Base-by-base conservation (phyloP, 2,888 invertebrate species). In the Diarsia mendica region DNA sequence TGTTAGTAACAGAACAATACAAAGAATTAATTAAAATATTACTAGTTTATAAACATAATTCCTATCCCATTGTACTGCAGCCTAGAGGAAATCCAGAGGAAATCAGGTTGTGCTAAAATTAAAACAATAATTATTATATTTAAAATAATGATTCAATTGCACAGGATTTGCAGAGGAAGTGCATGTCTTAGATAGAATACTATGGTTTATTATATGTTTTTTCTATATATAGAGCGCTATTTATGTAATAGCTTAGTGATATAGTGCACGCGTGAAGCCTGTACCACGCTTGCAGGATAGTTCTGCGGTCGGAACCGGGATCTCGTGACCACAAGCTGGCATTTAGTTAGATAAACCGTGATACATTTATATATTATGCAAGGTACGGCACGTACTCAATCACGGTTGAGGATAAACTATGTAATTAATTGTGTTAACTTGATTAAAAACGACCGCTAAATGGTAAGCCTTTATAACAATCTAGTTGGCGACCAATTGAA, bases 11-110 rank as follows among this genome's bases (percentile, higher is more conserved):
- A 64, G 49, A 63, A 28, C 11, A 20, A n/a, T 79, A 58, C 84
- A 18, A 51, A 58, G 70, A 79, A 83, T 75, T 75, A 83, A 83
- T 79, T 79, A 79, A 71, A 80, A 60, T 53, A n/a, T 73, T 72
- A 49, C 61, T 33, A 55, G 11, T 20, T 13, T 53, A 72, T 39
- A 58, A n/a, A 71, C 49, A 46, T 53, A 20, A 72, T 33, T 48
- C n/a, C 5, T 58, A 58, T 3, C 39, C 4, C 1, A 8, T 58
- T 55, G 39, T 49, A 70, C 46, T 49, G 44, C 44, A 55, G 55
- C 20, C 60, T 63, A 63, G 58, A 83, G 80, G 80, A 69, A 72
- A 72, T 58, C 44, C 0, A 23, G 39, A 13, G 18, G 39, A 69
- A 61, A 74, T 63, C 67, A 51, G 66, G 39, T 49, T 23, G 51